A percentile compares a stretch with the other conserved stretches of the same genome.
Conservation (phyloP, 2,113 vertebrate species). For the Gallinago paraguaiae region DNA sequence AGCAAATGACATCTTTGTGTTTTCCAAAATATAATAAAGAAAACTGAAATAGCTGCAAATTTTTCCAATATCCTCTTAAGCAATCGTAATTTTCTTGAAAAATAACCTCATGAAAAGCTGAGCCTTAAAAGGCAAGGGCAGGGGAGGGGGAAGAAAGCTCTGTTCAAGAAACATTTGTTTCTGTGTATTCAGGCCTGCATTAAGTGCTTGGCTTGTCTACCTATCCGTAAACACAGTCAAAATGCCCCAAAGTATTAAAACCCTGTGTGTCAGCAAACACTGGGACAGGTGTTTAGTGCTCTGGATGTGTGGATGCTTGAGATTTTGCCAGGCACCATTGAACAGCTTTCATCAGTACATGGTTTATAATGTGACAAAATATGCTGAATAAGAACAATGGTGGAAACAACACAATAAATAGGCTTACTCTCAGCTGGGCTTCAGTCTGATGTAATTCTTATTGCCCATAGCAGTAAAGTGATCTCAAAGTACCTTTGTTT, state of each 20-base stretch:
- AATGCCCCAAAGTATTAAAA: constrained; percentile 34
- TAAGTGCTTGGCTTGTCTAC: constrained; percentile 3
- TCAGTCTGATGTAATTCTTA: neutral
- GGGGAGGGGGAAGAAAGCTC: neutral
- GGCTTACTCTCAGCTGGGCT: neutral
- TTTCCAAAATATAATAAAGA: constrained; percentile 8
- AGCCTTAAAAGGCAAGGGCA: neutral
- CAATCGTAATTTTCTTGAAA: neutral
- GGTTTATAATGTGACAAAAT: constrained; percentile 21
- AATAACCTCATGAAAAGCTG: neutral
- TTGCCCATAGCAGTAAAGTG: neutral
- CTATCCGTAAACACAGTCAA: neutral
- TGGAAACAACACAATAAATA: neutral
- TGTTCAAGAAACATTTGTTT: neutral
- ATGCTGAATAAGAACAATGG: constrained; percentile 10
- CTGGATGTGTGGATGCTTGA: neutral
- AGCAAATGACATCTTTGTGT: neutral
- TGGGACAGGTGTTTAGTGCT: constrained; percentile 11
- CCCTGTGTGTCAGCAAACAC: constrained; percentile 32
- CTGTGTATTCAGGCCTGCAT: neutral
- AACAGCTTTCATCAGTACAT: neutral
- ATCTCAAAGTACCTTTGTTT: neutral
- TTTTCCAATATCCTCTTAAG: neutral
- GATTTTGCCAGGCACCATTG: neutral
- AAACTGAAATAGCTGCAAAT: neutral